A percentile compares a stretch with the other conserved stretches of the same genome.
These are phyloP conservation scores for Osmoderma eremita DNA, from an alignment of 2,888 invertebrate genomes.

Conservation along the genomic window DNA sequence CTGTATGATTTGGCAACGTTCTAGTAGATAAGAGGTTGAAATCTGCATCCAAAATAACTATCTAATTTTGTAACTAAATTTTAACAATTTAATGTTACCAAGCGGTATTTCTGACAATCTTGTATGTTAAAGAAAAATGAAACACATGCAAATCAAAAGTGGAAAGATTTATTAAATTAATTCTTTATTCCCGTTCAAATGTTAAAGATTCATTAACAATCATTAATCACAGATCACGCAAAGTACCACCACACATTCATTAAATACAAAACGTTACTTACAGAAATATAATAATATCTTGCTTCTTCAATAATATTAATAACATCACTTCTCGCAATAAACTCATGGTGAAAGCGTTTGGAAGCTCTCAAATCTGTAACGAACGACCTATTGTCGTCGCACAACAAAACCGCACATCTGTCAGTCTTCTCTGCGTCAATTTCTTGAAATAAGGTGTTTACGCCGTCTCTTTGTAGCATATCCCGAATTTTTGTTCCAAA, in stretches of 20 bases:
- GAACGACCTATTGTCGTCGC: conserved; percentile 48
- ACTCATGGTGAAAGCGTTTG: conserved; percentile 40
- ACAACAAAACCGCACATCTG: conserved; percentile 50
- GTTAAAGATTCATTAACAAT: too few relatives aligned
- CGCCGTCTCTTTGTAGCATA: conserved; percentile 43
- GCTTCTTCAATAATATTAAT: conserved; percentile 41
- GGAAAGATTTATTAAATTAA: too few relatives aligned
- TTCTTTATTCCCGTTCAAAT: too few relatives aligned
- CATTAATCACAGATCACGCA: too few relatives aligned
- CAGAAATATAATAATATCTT: conserved; percentile 50
- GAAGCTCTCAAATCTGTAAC: conserved; percentile 53
- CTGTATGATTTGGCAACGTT: too few relatives aligned
- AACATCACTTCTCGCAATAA: conserved; percentile 39
- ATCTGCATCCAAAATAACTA: too few relatives aligned
- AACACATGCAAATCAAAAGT: too few relatives aligned
- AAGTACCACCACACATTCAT: not conserved
- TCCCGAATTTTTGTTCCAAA: conserved; percentile 46
- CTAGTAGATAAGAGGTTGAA: too few relatives aligned
- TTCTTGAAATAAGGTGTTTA: conserved; percentile 45
- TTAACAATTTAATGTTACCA: too few relatives aligned
- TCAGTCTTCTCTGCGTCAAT: conserved; percentile 45
- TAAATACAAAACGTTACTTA: conserved; percentile 43
- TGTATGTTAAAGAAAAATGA: too few relatives aligned
- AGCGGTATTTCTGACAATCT: too few relatives aligned
- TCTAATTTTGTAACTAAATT: too few relatives aligned